A percentile compares a stretch with the other conserved stretches of the same genome.
Evolutionary conservation across 2,888 invertebrate species (phyloP).

Genomic region (Carcina quercana): DNA sequence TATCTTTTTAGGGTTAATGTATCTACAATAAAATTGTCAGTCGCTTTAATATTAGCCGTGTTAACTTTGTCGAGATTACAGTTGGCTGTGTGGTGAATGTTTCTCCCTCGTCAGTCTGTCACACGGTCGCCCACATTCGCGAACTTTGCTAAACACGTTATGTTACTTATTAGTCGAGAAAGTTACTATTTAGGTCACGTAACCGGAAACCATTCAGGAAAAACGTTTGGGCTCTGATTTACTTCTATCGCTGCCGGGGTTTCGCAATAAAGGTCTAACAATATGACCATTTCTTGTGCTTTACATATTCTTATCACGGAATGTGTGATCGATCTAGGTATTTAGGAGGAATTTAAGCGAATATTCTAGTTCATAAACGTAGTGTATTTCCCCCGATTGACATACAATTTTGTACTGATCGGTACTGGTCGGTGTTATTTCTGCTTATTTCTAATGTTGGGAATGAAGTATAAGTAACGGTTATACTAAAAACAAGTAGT

Average conservation of each 20-base stretch:
- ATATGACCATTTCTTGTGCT: too few species aligned
- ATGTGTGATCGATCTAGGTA: too few species aligned
- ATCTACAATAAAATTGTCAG: conserved; percentile 3
- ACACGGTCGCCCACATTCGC: conserved; percentile 18
- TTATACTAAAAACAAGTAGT: too few species aligned
- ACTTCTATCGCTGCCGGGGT: conserved; percentile 4
- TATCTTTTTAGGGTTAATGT: too few species aligned
- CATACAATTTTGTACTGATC: too few species aligned
- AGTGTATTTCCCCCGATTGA: too few species aligned
- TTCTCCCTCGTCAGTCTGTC: conserved; percentile 23
- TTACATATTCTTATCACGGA: too few species aligned
- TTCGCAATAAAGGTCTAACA: conserved; percentile 5
- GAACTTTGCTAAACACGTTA: conserved; percentile 25
- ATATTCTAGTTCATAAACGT: too few species aligned
- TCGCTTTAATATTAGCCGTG: conserved; percentile 13
- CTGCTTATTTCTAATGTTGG: not conserved
- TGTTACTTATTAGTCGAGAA: conserved; percentile 26
- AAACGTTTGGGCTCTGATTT: conserved; percentile 13
- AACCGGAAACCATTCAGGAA: conserved; percentile 13
- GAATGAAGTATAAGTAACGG: too few species aligned
- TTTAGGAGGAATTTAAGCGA: too few species aligned
- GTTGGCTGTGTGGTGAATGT: conserved; percentile 22
- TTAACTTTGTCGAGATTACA: conserved; percentile 27
- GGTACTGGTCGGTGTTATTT: too few species aligned
- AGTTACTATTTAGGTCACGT: conserved; percentile 14